Evolutionary conservation across 2,113 vertebrate species (phyloP).

Genomic region (Erythrocercus mccallii): DNA sequence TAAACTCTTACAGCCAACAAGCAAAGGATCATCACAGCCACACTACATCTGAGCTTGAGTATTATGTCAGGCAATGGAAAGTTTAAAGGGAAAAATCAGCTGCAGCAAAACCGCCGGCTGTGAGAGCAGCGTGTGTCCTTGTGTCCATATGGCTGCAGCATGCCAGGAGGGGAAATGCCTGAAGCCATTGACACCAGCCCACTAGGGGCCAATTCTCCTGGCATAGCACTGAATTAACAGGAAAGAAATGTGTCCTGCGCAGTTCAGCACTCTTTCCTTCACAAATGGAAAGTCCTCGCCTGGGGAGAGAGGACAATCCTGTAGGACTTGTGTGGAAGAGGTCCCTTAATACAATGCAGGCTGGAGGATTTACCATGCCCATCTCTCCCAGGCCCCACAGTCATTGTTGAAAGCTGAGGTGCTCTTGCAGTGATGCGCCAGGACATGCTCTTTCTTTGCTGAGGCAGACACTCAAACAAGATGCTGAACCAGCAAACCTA

Average conservation of each 20-base stretch:
- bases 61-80: background rate
- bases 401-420: background rate
- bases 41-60: background rate
- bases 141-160: background rate
- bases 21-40: background rate
- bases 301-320: background rate
- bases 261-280: background rate
- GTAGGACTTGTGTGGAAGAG: background rate
- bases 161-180: slow-evolving; percentile 7
- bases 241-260: background rate
- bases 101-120: background rate
- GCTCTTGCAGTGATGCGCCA: background rate
- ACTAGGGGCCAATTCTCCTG: background rate
- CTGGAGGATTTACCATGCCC: background rate
- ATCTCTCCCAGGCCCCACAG: background rate
- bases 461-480: background rate
- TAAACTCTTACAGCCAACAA: background rate
- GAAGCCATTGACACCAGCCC: background rate
- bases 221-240: background rate
- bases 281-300: background rate
- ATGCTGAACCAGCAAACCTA: background rate
- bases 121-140: background rate
- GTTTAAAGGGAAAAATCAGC: slow-evolving; percentile 26
- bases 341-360: rapidly evolving
- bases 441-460: background rate